These are phyloP conservation scores for Trematocara nigrifrons DNA, from an alignment of 2,113 vertebrate species.

Conservation along the genomic window DNA sequence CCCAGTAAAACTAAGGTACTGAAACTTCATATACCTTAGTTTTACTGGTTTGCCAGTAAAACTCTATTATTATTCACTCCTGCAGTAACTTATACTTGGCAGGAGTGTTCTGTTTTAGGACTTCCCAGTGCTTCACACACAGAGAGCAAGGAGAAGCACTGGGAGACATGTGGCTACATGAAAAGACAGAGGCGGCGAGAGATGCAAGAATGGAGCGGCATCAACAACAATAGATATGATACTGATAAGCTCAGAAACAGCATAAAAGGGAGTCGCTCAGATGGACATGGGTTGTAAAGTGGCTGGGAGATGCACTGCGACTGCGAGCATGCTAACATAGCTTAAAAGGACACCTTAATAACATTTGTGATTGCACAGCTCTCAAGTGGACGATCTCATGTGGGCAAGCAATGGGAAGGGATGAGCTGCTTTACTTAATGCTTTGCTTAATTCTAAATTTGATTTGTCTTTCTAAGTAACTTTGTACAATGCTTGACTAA, in stretches of 20 bases:
- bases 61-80: not conserved
- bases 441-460: not conserved
- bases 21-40: not conserved
- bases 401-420: not conserved
- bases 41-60: not conserved
- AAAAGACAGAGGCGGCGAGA: not conserved
- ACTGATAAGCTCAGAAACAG: not conserved
- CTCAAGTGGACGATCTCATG: not conserved
- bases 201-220: not conserved
- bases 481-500: not conserved
- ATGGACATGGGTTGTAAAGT: rapidly evolving
- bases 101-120: not conserved
- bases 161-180: not conserved
- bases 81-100: not conserved
- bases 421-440: not conserved
- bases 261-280: not conserved
- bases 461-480: not conserved
- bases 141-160: not conserved
- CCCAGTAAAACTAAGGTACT: not conserved
- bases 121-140: not conserved
- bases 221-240: not conserved
- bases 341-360: not conserved
- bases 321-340: not conserved
- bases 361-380: not conserved
- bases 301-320: rapidly evolving